Base-by-base conservation (phyloP, 2,797 vertebrate species). In the Enteromius radiatus region DNA sequence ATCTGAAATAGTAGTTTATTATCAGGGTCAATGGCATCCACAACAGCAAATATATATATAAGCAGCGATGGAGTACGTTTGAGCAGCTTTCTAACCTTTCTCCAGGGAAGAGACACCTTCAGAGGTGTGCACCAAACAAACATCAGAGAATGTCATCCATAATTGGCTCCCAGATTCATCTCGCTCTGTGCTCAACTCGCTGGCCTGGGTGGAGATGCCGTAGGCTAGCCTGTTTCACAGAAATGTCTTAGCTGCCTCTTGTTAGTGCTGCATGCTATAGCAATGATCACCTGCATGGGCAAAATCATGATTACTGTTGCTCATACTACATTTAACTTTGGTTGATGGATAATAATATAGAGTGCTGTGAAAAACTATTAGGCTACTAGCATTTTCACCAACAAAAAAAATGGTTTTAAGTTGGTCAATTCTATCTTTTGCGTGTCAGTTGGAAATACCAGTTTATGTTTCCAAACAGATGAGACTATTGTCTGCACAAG, bases 131-230 rank as follows among this genome's bases (percentile, higher is more conserved):
- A 67, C 76, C 71, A 76, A 84, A 59, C 38, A 71, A 71, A 81
- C 76, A 82, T 76, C 79, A 71, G 21, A 82, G 82, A 88, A 84
- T 84, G 84, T 86, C 86, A 88, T 83, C 76, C 65, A 76, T 88
- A 88, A 88, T 88, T 88, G 82, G 82, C 69, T 81, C 31, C 47
- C 76, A 87, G 84, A 85, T 82, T 80, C 64, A 65, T 85, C 82
- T 78, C 47, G 3, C 19, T 76, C 63, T 63, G 81, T 64, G 68
- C 41, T 76, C 36, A 61, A 59, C 52, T 65, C 11, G 2, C 21
- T 47, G 54, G 26, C 15, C 68, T 17, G 21, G 36, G 68, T 41
- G 68, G 56, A 73, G 54, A 52, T 82, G 65, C 61, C 14, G 5
- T 49, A n/a, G 80, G 52, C 71, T 80, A 54, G 28, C n/a, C 68